Percentiles rank a stretch among this genome's conserved stretches.
Conservation (phyloP, 2,113 vertebrate species). For the Garra rufa region DNA sequence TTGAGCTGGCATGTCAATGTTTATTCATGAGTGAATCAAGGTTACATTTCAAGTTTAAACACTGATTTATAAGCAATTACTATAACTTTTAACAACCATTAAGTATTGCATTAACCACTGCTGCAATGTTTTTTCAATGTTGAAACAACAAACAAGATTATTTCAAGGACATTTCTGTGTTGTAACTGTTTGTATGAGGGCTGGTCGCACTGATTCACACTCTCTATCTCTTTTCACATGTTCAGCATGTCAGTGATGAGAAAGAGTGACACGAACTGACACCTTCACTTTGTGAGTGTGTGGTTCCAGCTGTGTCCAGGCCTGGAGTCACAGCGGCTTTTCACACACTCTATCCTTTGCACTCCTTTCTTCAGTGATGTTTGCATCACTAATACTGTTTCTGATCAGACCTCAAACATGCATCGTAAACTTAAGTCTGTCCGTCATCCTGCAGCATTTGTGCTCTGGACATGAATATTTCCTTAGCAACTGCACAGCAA, state of each 20-base stretch:
- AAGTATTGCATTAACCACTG: neutral
- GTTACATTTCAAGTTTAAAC: neutral
- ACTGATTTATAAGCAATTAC: neutral
- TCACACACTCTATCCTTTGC: constrained; percentile 55
- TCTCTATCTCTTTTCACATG: constrained; percentile 19
- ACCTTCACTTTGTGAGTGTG: neutral
- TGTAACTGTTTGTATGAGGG: neutral
- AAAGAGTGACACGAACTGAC: constrained; percentile 16
- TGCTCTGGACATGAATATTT: neutral
- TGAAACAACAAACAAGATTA: neutral
- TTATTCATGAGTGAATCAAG: no score
- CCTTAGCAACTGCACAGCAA: neutral
- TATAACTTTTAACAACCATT: neutral
- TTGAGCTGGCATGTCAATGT: no score
- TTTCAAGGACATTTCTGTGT: neutral
- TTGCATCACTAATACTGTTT: neutral
- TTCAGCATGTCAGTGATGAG: neutral
- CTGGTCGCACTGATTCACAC: neutral
- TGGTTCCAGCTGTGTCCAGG: constrained; percentile 60
- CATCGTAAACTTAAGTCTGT: no score
- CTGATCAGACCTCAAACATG: no score
- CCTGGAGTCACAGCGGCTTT: constrained; percentile 59
- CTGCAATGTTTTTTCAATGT: neutral
- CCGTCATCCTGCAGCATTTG: no score
- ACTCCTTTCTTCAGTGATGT: neutral